These are phyloP conservation scores for Diacarnus erythraeanus DNA, from an alignment of 37 sponge, comb jelly and placozoan species.

Conservation along the genomic window DNA sequence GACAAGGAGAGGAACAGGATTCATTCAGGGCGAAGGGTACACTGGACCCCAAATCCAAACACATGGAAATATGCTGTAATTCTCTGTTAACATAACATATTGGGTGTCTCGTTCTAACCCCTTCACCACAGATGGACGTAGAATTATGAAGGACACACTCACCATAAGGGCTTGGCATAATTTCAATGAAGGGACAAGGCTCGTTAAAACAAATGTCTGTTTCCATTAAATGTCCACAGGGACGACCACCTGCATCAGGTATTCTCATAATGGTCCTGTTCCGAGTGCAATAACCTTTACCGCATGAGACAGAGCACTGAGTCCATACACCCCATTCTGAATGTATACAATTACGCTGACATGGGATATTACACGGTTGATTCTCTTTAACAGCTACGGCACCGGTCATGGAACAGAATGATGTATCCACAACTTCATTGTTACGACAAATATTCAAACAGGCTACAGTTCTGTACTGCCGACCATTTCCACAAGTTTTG, in stretches of 20 bases:
- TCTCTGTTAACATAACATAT: slow-evolving; percentile 30
- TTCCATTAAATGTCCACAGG: slow-evolving; percentile 15
- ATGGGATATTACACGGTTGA: background rate
- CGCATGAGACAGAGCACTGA: slow-evolving; percentile 27
- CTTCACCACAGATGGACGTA: slow-evolving; percentile 14
- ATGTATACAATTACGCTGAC: slow-evolving; percentile 19
- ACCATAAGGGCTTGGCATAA: background rate
- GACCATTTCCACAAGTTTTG: slow-evolving; percentile 30
- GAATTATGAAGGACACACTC: background rate
- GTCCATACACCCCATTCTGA: slow-evolving; percentile 23
- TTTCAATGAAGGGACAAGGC: slow-evolving; percentile 15
- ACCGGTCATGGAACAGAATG: slow-evolving; percentile 3
- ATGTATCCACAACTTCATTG: background rate
- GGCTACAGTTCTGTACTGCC: background rate
- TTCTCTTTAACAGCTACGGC: no score
- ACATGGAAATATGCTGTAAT: background rate
- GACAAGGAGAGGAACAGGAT: slow-evolving; percentile 12
- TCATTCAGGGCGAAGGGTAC: background rate
- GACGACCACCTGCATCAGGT: background rate
- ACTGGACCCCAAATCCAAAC: background rate
- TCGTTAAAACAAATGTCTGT: slow-evolving; percentile 2
- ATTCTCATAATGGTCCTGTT: background rate
- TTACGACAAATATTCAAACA: background rate
- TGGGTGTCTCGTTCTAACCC: background rate
- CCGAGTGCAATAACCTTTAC: slow-evolving; percentile 10